phyloP scores from a whole-genome alignment of 2,797 vertebrate species.

The Pampus argenteus region DNA sequence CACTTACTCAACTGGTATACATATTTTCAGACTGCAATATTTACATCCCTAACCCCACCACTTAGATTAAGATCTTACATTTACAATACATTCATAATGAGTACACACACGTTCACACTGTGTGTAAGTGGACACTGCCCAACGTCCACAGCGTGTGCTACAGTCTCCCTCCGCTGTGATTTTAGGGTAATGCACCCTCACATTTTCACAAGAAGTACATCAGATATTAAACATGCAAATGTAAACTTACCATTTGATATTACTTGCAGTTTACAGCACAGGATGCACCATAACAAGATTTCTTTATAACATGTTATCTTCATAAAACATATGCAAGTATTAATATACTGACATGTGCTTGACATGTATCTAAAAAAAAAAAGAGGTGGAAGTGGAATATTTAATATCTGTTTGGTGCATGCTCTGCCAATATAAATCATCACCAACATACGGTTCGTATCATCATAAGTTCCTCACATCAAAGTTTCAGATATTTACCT shows the following conservation, averaged over 20 bases:
- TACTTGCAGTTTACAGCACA: not conserved
- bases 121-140: not conserved
- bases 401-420: not conserved
- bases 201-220: not conserved
- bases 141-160: constrained; percentile 14
- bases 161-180: constrained; percentile 66
- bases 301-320: not conserved
- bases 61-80: not conserved
- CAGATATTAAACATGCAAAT: not conserved
- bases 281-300: not conserved
- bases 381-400: not conserved
- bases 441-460: not conserved
- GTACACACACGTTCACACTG: not conserved
- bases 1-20: not conserved
- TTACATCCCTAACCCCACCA: not conserved
- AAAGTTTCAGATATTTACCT: not conserved
- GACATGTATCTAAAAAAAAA: not conserved
- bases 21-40: not conserved
- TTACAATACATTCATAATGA: not conserved
- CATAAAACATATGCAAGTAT: too few relatives aligned
- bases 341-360: too few relatives aligned
- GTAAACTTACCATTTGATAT: not conserved
- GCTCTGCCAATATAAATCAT: too few relatives aligned
- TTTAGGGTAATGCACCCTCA: constrained; percentile 52
- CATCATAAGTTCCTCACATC: not conserved